A percentile compares a stretch with the other conserved stretches of the same genome.
Evolutionary conservation across 2,797 vertebrate species (phyloP).

Genomic region (Pangasius sanitwongsei): DNA sequence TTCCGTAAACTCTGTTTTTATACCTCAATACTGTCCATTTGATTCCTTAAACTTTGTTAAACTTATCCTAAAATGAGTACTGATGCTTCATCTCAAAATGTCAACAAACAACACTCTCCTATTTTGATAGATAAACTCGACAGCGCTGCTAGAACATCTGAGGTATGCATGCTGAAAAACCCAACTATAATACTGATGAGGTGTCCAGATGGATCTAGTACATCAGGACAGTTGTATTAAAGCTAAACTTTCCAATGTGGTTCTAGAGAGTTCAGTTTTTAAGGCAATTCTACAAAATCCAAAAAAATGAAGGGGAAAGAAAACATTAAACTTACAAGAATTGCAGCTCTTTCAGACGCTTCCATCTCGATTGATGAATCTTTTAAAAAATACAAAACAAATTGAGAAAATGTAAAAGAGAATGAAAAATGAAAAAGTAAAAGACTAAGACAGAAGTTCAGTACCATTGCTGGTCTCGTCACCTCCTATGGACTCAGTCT

Average conservation of each 20-base stretch:
- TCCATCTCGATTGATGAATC: neutral
- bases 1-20: neutral
- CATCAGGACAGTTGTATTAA: neutral
- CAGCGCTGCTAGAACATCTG: too few species aligned
- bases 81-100: too few species aligned
- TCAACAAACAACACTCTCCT: too few species aligned
- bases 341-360: neutral
- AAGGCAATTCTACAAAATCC: neutral
- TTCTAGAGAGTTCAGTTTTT: neutral
- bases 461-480: conserved; percentile 72
- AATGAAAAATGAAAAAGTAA: neutral
- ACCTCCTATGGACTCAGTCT: conserved; percentile 72
- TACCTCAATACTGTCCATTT: too few species aligned
- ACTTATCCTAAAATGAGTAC: too few species aligned
- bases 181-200: too few species aligned
- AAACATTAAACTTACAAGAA: neutral
- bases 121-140: too few species aligned
- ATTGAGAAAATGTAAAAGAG: neutral
- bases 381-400: neutral
- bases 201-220: too few species aligned
- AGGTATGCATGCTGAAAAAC: too few species aligned
- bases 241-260: neutral
- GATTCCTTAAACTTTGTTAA: too few species aligned
- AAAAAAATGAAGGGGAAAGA: neutral
- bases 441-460: neutral